Conservation (phyloP, 2,113 vertebrate genomes). For the Vombatus ursinus region DNA sequence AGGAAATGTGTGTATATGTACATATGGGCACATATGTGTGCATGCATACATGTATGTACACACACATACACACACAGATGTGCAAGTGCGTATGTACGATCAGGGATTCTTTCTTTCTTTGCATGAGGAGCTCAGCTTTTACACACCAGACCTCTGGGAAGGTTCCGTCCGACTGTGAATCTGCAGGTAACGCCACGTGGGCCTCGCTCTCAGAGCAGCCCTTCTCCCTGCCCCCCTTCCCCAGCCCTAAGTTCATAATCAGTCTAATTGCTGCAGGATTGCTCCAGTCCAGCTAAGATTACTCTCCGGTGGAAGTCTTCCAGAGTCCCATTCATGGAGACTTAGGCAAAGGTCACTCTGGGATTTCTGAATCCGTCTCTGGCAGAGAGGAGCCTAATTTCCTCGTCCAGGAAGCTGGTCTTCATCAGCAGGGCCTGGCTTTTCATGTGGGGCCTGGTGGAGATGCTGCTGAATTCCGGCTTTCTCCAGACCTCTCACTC, state of each 20-base stretch:
- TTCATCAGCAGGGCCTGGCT: conserved; percentile 47
- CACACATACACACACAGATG: too few species aligned
- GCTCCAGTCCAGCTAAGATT: conserved; percentile 32
- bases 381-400: conserved; percentile 37
- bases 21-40: too few species aligned
- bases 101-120: too few species aligned
- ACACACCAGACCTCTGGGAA: not conserved
- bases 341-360: conserved; percentile 27
- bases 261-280: conserved; percentile 43
- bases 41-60: too few species aligned
- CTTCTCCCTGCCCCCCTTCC: not conserved
- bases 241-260: conserved; percentile 26
- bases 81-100: too few species aligned
- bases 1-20: too few species aligned
- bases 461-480: not conserved
- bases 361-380: conserved; percentile 53
- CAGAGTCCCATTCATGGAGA: conserved; percentile 44
- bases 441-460: conserved; percentile 25
- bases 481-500: not conserved
- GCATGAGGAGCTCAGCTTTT: too few species aligned
- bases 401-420: conserved; percentile 57
- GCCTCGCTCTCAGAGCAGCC: not conserved
- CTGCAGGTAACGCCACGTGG: not conserved
- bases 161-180: not conserved
- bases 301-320: conserved; percentile 21